Conservation (phyloP, 2,113 vertebrate genomes). For the Oncorhynchus tshawytscha region DNA sequence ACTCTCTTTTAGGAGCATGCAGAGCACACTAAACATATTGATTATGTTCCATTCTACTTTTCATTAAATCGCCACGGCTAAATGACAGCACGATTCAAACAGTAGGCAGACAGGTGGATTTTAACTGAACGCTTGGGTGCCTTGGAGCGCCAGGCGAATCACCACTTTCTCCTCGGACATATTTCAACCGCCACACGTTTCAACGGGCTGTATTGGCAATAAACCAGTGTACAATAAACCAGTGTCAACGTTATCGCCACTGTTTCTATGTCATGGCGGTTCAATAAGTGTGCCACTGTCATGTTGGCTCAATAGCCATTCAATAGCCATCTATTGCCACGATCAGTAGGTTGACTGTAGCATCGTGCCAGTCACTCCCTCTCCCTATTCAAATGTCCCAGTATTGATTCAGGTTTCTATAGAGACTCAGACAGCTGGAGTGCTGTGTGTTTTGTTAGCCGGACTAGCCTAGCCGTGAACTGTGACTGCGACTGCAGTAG, state of each 20-base stretch:
- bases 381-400: neutral
- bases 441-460: conserved; percentile 35
- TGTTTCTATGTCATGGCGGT: neutral
- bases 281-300: conserved; percentile 23
- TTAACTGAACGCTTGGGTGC: too few species aligned
- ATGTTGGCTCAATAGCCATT: conserved; percentile 23
- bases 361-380: neutral
- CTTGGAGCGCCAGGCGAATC: too few species aligned
- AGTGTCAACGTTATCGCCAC: too few species aligned
- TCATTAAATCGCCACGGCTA: too few species aligned
- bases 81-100: too few species aligned
- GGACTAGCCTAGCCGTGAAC: conserved; percentile 18
- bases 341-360: conserved; percentile 34
- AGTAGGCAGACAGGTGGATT: too few species aligned
- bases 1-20: too few species aligned
- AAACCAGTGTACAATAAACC: too few species aligned
- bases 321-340: conserved; percentile 23
- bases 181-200: too few species aligned
- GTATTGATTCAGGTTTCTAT: conserved; percentile 42
- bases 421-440: conserved; percentile 31
- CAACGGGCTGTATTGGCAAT: too few species aligned
- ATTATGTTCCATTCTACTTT: too few species aligned
- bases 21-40: too few species aligned
- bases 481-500: conserved; percentile 6
- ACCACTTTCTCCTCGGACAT: neutral